A percentile compares a stretch with the other conserved stretches of the same genome.
phyloP scores from a whole-genome alignment of 2,797 vertebrate species.

The Staurois parvus region DNA sequence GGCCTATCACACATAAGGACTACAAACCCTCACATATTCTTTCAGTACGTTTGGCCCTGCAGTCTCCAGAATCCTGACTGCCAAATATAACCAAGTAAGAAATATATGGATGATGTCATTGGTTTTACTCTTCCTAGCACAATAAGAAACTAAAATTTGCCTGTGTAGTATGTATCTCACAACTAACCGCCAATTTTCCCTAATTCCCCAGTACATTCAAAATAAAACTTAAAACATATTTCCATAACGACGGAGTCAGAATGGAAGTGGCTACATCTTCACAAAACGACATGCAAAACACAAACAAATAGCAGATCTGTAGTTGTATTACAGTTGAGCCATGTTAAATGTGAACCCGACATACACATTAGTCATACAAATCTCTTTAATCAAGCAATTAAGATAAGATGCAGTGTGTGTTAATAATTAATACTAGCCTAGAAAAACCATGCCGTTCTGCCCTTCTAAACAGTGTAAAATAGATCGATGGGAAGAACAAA shows the following conservation, averaged over 20 bases:
- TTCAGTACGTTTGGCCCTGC: too few relatives aligned
- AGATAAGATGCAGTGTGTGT: conserved; percentile 30
- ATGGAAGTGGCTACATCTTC: not conserved
- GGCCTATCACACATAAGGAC: too few relatives aligned
- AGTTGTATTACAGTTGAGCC: not conserved
- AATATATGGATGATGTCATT: too few relatives aligned
- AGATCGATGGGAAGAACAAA: not conserved
- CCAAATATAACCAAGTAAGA: too few relatives aligned
- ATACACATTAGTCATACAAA: conserved; percentile 14
- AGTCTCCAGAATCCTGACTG: too few relatives aligned
- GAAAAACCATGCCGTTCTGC: not conserved
- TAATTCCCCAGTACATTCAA: not conserved
- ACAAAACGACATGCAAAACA: not conserved
- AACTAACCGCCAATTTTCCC: too few relatives aligned
- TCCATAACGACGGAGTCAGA: not conserved
- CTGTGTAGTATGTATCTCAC: too few relatives aligned
- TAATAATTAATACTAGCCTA: conserved; percentile 45
- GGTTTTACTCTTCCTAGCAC: too few relatives aligned
- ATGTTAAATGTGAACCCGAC: conserved; percentile 14
- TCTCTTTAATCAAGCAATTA: conserved; percentile 42
- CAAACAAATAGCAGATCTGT: not conserved
- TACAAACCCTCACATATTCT: too few relatives aligned
- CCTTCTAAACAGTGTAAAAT: not conserved
- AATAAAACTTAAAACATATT: not conserved
- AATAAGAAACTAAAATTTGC: too few relatives aligned